Base-by-base conservation (phyloP, 2,888 invertebrate genomes). In the Tenthredo distinguenda region DNA sequence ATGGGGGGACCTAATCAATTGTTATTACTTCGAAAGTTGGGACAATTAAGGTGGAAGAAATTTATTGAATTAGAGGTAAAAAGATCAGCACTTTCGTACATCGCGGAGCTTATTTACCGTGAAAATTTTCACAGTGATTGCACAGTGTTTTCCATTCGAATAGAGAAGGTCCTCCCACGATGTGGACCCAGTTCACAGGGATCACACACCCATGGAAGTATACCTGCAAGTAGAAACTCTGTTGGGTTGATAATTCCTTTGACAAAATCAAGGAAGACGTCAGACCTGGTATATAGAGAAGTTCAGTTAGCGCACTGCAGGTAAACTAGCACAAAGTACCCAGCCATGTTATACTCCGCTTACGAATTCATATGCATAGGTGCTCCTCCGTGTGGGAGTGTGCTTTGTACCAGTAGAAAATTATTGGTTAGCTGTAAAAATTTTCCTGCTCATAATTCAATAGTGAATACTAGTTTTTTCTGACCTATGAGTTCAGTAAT, bases 241-340 rank as follows among this genome's bases (percentile, higher is more conserved):
- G 4, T 40, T 21, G 68, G 68, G 43, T 72, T 72, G 43, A 40
- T 21, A 37, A 72, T 72, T 72, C 72, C 43, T 72, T 72, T 72
- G 72, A 72, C 43, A 72, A 26, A 72, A 72, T 72, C 43, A 72
- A 72, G 40, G 40, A 43, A 72, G 43, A 72, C 72, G 6, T 31
- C 40, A 37, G 40, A 31, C 43, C 9, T 9, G 72, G 21, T 40
- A 10, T 62, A 55, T 34, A 62, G 31, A 71, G 37, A 72, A 26
- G 68, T 68, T 34, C 34, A 18, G 34, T 68, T 68, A 34, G 68
- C 34, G 31, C 68, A 68, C 6, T 68, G 34, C 34, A 68, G 68
- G 2, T 34, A 68, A 31, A 68, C 34, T 68, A 18, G 68, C 68
- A 34, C 68, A 68, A 68, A 34, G 31, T 68, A 31, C 55, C 55